Base-by-base conservation (phyloP, 2,797 vertebrate genomes). In the Chelidonichthys spinosus region DNA sequence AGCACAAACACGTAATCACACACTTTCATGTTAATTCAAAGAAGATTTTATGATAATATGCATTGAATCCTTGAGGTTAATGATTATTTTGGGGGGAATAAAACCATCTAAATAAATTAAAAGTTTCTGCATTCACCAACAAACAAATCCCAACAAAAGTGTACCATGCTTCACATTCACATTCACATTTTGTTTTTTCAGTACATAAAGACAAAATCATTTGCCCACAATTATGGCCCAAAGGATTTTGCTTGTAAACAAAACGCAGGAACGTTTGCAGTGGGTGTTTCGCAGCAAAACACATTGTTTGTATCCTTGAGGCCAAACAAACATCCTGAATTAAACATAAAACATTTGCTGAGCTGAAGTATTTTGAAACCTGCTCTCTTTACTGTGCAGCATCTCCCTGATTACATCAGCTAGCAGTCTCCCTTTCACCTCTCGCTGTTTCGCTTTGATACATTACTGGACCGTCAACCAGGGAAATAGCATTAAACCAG, bases 321-420 rank as follows among this genome's bases (percentile, higher is more conserved):
- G 69, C 56, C 25, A 1, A 13, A 73, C 36, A 56, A 25, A 76
- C 66, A 37, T 1, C 37, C 56, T 59, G 37, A 80, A 71, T 77
- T 61, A 85, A 83, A 76, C 64, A 75, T 60, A 33, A 54, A 69
- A 69, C 42, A 59, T 67, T 61, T 44, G 67, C 43, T 52, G 59
- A 69, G 58, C 18, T 60, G 32, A 66, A 7, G 11, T 64, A 47
- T 71, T 70, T 65, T 61, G 56, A 62, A 74, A 71, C 33, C 39
- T 43, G 52, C 35, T 33, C n/a, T 2, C 32, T 60, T 63, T 56
- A 68, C 18, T 36, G 25, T 5, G 55, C 18, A 52, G 17, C 11
- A 11, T 17, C 44, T 42, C 11, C 43, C 55, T 58, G 47, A 67
- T 77, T 62, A 65, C 63, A 58, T 56, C 52, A 43, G 53, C 69